Conservation (phyloP, 2,797 vertebrate species). For the Betta splendens region DNA sequence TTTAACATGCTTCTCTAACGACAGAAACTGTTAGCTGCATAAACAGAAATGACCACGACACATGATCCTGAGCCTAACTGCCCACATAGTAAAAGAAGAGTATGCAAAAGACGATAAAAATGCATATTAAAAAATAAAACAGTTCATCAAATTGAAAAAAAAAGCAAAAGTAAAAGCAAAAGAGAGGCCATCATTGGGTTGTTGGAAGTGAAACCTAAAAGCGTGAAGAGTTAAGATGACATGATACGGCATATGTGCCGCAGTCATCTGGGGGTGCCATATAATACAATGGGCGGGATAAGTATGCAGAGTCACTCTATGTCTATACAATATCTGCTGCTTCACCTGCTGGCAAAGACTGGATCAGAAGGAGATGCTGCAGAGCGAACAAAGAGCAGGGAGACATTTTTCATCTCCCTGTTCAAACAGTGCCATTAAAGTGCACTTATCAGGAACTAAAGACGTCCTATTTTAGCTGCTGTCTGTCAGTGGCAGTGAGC, state of each 20-base stretch:
- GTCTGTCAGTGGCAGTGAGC: slow-evolving; percentile 8
- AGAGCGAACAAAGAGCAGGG: neutral
- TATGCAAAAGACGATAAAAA: neutral
- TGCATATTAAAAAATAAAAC: no score
- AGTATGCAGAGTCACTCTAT: slow-evolving; percentile 18
- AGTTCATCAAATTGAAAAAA: no score
- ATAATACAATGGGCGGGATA: neutral
- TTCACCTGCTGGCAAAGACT: slow-evolving; percentile 11
- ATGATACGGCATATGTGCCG: slow-evolving; percentile 1
- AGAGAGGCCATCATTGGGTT: neutral
- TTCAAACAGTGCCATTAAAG: slow-evolving; percentile 21
- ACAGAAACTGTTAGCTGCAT: slow-evolving; percentile 6
- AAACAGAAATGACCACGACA: neutral
- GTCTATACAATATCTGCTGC: slow-evolving; percentile 5
- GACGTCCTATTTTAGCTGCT: neutral
- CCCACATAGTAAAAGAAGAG: neutral
- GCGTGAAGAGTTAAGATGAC: neutral
- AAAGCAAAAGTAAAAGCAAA: neutral
- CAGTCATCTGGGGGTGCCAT: slow-evolving; percentile 9
- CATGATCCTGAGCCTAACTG: neutral
- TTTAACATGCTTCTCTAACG: slow-evolving; percentile 11
- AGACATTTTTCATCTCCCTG: slow-evolving; percentile 5
- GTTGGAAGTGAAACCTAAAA: neutral
- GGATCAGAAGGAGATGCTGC: slow-evolving; percentile 13
- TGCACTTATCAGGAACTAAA: slow-evolving; percentile 20